Percentiles rank a stretch among this genome's conserved stretches.
These are phyloP conservation scores for Acrocephalus arundinaceus DNA, from an alignment of 2,113 vertebrate species.

Conservation along the genomic window DNA sequence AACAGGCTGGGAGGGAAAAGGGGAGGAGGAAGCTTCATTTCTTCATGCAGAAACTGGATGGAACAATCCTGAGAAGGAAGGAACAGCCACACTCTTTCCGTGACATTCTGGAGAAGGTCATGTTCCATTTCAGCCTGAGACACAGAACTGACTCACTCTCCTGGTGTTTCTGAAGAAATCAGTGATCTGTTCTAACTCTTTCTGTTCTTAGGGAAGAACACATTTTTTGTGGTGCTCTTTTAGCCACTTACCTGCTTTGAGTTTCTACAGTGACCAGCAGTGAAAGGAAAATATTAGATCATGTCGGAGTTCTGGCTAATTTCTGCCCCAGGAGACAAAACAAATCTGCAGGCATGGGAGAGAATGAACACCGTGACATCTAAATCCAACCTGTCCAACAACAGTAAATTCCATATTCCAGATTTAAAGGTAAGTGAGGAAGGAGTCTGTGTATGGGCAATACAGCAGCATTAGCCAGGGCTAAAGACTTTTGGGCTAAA, in stretches of 20 bases:
- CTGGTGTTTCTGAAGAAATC: neutral
- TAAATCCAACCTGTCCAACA: slow-evolving; percentile 84
- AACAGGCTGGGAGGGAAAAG: neutral
- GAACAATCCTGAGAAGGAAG: neutral
- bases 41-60: neutral
- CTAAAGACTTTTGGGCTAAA: neutral
- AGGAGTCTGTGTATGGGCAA: neutral
- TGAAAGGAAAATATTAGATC: slow-evolving; percentile 16
- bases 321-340: slow-evolving; percentile 90
- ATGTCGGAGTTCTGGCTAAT: slow-evolving; percentile 95
- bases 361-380: slow-evolving; percentile 84
- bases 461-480: neutral
- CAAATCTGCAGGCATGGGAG: slow-evolving; percentile 84
- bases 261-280: slow-evolving; percentile 8
- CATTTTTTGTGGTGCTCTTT: neutral
- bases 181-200: neutral
- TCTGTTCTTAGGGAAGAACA: neutral
- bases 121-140: slow-evolving; percentile 9
- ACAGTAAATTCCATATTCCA: slow-evolving; percentile 88
- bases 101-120: slow-evolving; percentile 56
- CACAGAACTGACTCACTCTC: slow-evolving; percentile 3
- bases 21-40: slow-evolving; percentile 1
- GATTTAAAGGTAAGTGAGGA: slow-evolving; percentile 87
- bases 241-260: neutral
- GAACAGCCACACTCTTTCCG: neutral